These are phyloP conservation scores for Vultur gryphus DNA, from an alignment of 2,797 vertebrate species.

Conservation along the genomic window DNA sequence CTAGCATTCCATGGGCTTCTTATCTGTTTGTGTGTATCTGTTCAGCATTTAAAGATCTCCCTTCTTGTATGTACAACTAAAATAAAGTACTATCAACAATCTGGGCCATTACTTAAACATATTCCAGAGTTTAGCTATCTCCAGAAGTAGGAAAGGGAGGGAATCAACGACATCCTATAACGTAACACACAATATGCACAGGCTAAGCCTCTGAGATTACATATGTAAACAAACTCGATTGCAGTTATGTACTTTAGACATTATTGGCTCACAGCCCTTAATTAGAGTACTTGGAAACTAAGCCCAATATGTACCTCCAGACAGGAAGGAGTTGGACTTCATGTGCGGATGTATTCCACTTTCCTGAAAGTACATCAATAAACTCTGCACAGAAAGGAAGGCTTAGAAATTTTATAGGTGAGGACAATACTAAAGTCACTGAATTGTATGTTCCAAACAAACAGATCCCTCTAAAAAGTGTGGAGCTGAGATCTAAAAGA, in stretches of 20 bases:
- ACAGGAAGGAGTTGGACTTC: conserved; percentile 23
- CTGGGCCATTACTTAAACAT: neutral
- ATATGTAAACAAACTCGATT: conserved; percentile 19
- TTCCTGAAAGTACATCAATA: conserved; percentile 25
- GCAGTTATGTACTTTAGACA: conserved; percentile 8
- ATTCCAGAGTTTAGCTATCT: neutral
- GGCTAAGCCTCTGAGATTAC: conserved; percentile 13
- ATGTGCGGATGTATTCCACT: neutral
- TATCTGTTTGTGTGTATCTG: neutral
- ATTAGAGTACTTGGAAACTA: neutral
- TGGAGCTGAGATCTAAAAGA: neutral
- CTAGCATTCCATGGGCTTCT: neutral
- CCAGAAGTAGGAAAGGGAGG: neutral
- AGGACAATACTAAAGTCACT: neutral
- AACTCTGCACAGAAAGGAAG: neutral
- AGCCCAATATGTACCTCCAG: conserved; percentile 18
- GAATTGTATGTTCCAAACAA: neutral
- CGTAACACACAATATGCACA: neutral
- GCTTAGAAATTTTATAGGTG: neutral
- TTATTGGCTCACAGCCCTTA: conserved; percentile 21
- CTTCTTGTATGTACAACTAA: neutral
- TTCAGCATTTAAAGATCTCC: neutral
- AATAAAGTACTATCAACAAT: neutral
- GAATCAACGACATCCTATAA: conserved; percentile 33
- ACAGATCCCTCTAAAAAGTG: accelerated